Evolutionary conservation across 92 coral and sea anemone genomes (phyloP).

Genomic region (Parazoanthus swiftii): DNA sequence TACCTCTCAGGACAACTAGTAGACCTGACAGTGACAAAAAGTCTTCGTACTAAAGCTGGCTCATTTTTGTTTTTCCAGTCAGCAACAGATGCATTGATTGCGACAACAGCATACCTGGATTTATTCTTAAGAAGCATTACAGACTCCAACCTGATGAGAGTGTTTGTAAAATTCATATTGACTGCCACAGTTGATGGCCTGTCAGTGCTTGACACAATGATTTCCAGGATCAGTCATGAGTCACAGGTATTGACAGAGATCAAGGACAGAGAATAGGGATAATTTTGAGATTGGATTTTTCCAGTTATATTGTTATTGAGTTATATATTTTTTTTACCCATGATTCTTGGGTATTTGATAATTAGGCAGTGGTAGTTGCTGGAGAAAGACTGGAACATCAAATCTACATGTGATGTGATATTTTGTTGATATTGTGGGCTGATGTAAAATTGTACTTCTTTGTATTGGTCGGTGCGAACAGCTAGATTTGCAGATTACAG

Average conservation of each 20-base stretch:
- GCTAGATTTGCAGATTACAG: too few species aligned
- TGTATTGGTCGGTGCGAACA: too few species aligned
- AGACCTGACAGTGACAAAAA: too few species aligned
- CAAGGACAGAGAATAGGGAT: background rate
- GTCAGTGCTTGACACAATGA: slow-evolving; percentile 78
- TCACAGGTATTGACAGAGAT: slow-evolving; percentile 70
- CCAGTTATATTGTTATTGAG: background rate
- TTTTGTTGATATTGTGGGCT: too few species aligned
- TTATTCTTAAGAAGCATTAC: slow-evolving; percentile 93
- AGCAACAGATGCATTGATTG: slow-evolving; percentile 90
- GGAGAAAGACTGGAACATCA: too few species aligned
- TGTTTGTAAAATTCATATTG: slow-evolving; percentile 86
- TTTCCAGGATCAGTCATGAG: slow-evolving; percentile 85
- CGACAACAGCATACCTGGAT: slow-evolving; percentile 95
- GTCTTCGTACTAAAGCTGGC: too few species aligned
- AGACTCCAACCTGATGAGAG: slow-evolving; percentile 91
- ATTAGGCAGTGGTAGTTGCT: too few species aligned
- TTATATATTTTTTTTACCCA: too few species aligned
- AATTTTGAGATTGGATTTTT: background rate
- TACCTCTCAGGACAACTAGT: too few species aligned
- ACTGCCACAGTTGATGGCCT: slow-evolving; percentile 81
- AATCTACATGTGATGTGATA: too few species aligned
- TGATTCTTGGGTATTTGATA: too few species aligned
- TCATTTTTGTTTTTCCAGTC: slow-evolving; percentile 51
- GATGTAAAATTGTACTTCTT: too few species aligned